Evolutionary conservation across 2,888 invertebrate genomes (phyloP).

Genomic region (Podabrus alpinus): DNA sequence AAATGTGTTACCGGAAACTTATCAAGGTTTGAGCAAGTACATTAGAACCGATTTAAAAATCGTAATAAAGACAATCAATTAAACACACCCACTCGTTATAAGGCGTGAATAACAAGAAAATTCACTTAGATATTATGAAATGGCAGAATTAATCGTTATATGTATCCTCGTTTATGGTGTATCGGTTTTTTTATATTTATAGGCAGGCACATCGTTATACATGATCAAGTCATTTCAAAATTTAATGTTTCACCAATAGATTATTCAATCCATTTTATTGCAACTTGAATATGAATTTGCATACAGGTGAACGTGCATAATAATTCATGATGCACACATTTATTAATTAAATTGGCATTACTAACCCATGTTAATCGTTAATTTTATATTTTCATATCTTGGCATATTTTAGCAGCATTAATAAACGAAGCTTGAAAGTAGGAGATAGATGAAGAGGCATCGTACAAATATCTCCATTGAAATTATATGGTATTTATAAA

Average conservation of each 20-base stretch:
- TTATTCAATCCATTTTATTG: not conserved
- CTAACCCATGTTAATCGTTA: not conserved
- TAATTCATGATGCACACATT: not conserved
- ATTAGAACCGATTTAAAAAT: constrained; percentile 3
- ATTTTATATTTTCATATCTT: constrained; percentile 4
- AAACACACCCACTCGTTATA: not conserved
- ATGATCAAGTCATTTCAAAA: not conserved
- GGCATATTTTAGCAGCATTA: not conserved
- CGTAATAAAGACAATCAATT: constrained; percentile 2
- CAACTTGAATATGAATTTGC: not conserved
- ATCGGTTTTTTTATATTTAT: not conserved
- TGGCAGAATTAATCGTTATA: not conserved
- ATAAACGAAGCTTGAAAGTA: not conserved
- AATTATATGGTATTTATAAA: constrained; percentile 24
- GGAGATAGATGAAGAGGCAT: constrained; percentile 1
- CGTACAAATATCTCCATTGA: constrained; percentile 5
- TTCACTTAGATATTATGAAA: not conserved
- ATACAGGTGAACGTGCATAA: not conserved
- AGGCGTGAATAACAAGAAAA: constrained; percentile 3
- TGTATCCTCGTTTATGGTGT: not conserved
- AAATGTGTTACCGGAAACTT: constrained; percentile 1
- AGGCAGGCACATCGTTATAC: not conserved
- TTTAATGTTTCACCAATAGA: not conserved
- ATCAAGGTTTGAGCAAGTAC: not conserved
- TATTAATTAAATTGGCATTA: constrained; percentile 3